Evolutionary conservation across 2,888 invertebrate species (phyloP).

Genomic region (Cephus sareptanus): DNA sequence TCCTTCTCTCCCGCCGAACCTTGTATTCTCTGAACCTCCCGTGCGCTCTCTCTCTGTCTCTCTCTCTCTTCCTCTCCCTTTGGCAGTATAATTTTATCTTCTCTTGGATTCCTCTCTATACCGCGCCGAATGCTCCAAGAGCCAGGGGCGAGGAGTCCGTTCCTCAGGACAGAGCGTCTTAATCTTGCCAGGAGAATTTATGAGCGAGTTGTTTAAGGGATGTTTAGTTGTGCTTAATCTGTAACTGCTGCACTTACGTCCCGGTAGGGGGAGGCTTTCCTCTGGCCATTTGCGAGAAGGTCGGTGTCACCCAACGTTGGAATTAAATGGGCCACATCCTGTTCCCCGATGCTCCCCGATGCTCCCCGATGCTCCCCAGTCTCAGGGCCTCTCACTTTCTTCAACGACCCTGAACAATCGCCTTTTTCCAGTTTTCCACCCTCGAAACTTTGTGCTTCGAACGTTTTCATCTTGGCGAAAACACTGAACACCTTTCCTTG

Average conservation of each 20-base stretch:
- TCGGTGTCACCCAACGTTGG: constrained; percentile 13
- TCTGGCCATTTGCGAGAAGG: constrained; percentile 14
- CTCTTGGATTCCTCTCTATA: neutral
- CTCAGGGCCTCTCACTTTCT: constrained; percentile 2
- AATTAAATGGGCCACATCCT: constrained; percentile 26
- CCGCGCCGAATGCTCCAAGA: neutral
- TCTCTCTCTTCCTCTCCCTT: neutral
- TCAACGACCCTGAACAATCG: constrained; percentile 9
- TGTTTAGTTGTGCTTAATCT: constrained; percentile 57
- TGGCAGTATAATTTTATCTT: neutral
- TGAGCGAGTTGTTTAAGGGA: constrained; percentile 51
- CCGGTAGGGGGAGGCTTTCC: constrained; percentile 10
- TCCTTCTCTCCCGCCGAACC: neutral
- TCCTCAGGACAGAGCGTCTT: constrained; percentile 41
- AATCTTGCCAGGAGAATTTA: constrained; percentile 53
- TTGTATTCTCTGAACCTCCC: neutral
- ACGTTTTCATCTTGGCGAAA: constrained; percentile 1
- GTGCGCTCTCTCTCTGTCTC: no score
- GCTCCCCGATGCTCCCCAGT: neutral
- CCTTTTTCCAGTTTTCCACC: constrained; percentile 10
- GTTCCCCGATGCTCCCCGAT: neutral
- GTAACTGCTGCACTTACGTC: constrained; percentile 45
- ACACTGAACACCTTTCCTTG: neutral
- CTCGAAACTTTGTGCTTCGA: constrained; percentile 5
- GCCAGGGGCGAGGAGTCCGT: constrained; percentile 17